Evolutionary conservation across 2,888 invertebrate species (phyloP), one percentile per base, ranked within the genome.

Genomic region (Catocala fraxini): DNA sequence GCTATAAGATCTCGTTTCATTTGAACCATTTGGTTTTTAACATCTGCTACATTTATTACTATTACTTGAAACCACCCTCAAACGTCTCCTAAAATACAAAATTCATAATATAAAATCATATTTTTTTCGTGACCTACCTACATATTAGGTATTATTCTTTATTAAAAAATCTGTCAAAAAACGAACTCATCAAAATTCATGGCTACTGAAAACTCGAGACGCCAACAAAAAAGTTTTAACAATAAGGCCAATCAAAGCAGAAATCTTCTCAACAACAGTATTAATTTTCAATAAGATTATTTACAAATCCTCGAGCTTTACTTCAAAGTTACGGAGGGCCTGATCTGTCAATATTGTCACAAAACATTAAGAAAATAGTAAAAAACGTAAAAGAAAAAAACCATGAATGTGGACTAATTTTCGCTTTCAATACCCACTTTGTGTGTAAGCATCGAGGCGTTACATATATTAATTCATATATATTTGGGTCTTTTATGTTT

Each of bases 241-340:
- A 94, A 94, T 91, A 81, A 81, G 82, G 73, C 85, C 91, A 93
- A 93, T 94, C 94, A 93, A 39, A 79, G 71, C 68, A 66, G 69
- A 77, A 77, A 82, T 80, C 85, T 83, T 82, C 83, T 79, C 59
- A 70, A 86, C 88, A 90, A 89, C 86, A 71, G 88, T 88, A 90
- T 91, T 89, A 91, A 92, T 92, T 91, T 92, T 91, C 90, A 92
- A 93, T 91, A 81, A 89, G 91, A 90, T 92, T 93, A 93, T 93
- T 93, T 93, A 91, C 91, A 90, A 86, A 92, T 91, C 87, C 90
- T 90, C 85, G 73, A 89, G 79, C 73, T 75, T 74, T 76, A 79
- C 81, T 79, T 83, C 81, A 79, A 82, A 82, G 79, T 69, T 73
- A 77, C 69, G 66, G 78, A 80, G 83, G 87, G 90, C 89, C 82